Percentiles rank a stretch among this genome's conserved stretches.
These are phyloP conservation scores for Lycorma delicatula DNA, from an alignment of 1,140 invertebrate genomes.

Conservation along the genomic window DNA sequence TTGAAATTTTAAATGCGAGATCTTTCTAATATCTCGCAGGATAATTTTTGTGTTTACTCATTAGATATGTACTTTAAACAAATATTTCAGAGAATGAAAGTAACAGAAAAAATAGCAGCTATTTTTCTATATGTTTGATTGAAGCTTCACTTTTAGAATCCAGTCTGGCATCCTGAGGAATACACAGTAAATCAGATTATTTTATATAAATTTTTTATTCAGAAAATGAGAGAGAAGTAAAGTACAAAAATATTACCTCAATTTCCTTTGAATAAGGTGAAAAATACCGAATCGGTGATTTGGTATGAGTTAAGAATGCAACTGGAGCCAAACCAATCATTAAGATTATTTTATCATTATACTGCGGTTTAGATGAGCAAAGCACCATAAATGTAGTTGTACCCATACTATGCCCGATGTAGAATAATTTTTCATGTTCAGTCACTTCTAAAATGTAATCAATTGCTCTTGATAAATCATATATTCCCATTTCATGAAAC, in stretches of 20 bases:
- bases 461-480: conserved; percentile 54
- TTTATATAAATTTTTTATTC: not conserved
- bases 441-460: conserved; percentile 49
- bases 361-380: conserved; percentile 49
- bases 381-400: conserved; percentile 56
- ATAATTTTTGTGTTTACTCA: no score
- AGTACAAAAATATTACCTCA: conserved; percentile 39
- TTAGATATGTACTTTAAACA: no score
- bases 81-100: no score
- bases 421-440: conserved; percentile 44
- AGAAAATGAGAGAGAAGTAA: conserved; percentile 1
- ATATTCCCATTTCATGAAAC: conserved; percentile 53
- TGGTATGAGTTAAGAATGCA: conserved; percentile 57
- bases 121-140: no score
- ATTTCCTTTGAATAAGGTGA: conserved; percentile 48
- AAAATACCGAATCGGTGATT: conserved; percentile 53
- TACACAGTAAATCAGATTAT: not conserved
- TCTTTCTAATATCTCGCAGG: no score
- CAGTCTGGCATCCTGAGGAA: conserved; percentile 10
- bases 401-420: conserved; percentile 63
- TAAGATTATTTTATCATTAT: conserved; percentile 51
- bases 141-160: no score
- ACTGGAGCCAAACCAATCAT: conserved; percentile 66
- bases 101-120: no score
- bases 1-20: no score